Evolutionary conservation across 2,888 invertebrate genomes (phyloP).

Genomic region (Dryocosmus kuriphilus): DNA sequence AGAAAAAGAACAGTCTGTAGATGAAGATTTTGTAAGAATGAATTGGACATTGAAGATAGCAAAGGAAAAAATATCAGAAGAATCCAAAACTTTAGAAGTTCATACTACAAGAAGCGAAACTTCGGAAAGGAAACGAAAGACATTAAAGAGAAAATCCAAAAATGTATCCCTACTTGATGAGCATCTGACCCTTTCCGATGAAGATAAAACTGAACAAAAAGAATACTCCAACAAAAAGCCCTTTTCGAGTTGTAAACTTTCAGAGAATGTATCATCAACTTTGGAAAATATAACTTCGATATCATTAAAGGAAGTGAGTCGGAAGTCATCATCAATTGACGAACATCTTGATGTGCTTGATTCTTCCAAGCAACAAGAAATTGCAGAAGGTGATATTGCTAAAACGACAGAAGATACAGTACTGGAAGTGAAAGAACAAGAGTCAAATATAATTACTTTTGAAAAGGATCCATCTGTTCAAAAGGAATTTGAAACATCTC

Average conservation of each 20-base stretch:
- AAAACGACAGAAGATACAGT: conserved; percentile 37
- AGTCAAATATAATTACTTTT: background rate
- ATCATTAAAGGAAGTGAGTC: conserved; percentile 13
- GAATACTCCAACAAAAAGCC: background rate
- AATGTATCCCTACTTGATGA: conserved; percentile 60
- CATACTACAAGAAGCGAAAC: conserved; percentile 12
- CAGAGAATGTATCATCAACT: conserved; percentile 6
- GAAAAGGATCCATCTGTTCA: conserved; percentile 11
- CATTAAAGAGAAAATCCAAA: conserved; percentile 45
- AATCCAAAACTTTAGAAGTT: background rate
- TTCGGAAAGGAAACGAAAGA: conserved; percentile 34
- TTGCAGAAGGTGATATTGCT: conserved; percentile 43
- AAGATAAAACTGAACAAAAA: conserved; percentile 23
- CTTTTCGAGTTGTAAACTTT: background rate
- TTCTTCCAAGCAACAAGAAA: conserved; percentile 33
- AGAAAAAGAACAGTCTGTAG: conserved; percentile 15
- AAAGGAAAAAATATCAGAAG: conserved; percentile 12
- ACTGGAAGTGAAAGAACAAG: background rate
- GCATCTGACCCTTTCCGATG: conserved; percentile 55
- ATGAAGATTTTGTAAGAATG: conserved; percentile 1
- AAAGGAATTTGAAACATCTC: background rate
- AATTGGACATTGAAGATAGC: background rate
- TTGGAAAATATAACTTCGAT: conserved; percentile 22
- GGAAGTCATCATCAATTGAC: conserved; percentile 9
- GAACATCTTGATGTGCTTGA: conserved; percentile 39